These are phyloP conservation scores for Anguilla marmorata DNA, from an alignment of 2,797 vertebrate genomes.

Conservation along the genomic window DNA sequence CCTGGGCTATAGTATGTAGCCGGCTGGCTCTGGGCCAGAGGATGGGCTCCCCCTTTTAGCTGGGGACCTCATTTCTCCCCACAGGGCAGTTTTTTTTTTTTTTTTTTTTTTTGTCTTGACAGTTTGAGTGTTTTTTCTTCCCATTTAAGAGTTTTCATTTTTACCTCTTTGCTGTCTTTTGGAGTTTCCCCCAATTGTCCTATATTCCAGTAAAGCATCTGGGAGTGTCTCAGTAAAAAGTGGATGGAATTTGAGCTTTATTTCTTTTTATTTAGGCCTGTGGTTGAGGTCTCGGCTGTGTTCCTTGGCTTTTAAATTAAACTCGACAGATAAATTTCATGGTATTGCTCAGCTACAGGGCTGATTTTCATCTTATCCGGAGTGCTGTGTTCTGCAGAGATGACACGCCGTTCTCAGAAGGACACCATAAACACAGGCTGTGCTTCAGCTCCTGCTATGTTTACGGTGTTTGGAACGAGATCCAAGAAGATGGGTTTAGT, in stretches of 20 bases:
- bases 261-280: not conserved
- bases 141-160: too few relatives aligned
- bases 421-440: not conserved
- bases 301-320: not conserved
- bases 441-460: not conserved
- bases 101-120: too few relatives aligned
- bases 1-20: too few relatives aligned
- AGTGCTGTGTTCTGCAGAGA: not conserved
- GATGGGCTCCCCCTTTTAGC: not conserved
- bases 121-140: too few relatives aligned
- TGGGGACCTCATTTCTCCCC: not conserved
- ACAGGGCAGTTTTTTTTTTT: not conserved
- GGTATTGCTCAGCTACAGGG: not conserved
- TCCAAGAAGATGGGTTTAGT: not conserved
- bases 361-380: not conserved
- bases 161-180: not conserved
- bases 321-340: not conserved
- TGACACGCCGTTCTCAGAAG: not conserved
- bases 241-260: not conserved
- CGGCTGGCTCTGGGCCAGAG: not conserved
- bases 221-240: not conserved
- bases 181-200: not conserved
- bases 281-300: not conserved
- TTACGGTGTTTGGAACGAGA: not conserved
- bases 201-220: not conserved